Percentiles rank a stretch among this genome's conserved stretches.
These are phyloP conservation scores for Esox lucius DNA, from an alignment of 2,797 vertebrate genomes.

Conservation along the genomic window DNA sequence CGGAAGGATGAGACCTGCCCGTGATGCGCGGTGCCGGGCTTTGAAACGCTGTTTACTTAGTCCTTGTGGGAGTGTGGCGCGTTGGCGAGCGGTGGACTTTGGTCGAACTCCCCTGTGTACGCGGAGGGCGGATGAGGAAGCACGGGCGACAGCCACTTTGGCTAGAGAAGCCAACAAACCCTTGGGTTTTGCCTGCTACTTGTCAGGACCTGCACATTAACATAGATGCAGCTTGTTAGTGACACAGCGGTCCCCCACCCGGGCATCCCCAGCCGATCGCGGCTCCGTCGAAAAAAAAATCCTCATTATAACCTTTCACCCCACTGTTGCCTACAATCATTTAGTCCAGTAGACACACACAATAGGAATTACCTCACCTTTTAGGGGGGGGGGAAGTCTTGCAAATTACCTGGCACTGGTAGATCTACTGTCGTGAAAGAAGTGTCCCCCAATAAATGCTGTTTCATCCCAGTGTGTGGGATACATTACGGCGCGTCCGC, in stretches of 20 bases:
- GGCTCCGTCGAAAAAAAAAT: background rate
- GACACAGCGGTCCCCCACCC: slow-evolving; percentile 17
- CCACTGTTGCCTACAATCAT: background rate
- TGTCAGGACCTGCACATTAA: slow-evolving; percentile 62
- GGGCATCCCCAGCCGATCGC: slow-evolving; percentile 1
- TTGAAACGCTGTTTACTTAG: slow-evolving; percentile 31
- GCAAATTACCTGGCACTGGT: background rate
- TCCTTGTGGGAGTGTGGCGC: slow-evolving; percentile 15
- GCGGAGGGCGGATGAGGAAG: background rate
- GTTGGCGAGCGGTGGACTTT: background rate
- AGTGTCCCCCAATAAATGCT: background rate
- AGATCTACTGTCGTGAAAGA: background rate
- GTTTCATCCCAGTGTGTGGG: background rate
- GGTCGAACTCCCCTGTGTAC: background rate
- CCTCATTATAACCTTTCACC: background rate
- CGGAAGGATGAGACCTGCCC: slow-evolving; percentile 16
- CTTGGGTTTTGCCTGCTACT: slow-evolving; percentile 76
- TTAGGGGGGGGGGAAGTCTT: background rate
- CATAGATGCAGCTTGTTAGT: slow-evolving; percentile 54
- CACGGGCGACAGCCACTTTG: slow-evolving; percentile 76
- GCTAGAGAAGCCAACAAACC: slow-evolving; percentile 77
- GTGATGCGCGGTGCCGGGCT: background rate
- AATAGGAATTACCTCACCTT: background rate
- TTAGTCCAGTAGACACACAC: background rate
- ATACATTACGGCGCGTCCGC: background rate